Evolutionary conservation across 2,113 vertebrate genomes (phyloP), one percentile per base, ranked within the genome.

Genomic region (Rhagologus leucostigma): DNA sequence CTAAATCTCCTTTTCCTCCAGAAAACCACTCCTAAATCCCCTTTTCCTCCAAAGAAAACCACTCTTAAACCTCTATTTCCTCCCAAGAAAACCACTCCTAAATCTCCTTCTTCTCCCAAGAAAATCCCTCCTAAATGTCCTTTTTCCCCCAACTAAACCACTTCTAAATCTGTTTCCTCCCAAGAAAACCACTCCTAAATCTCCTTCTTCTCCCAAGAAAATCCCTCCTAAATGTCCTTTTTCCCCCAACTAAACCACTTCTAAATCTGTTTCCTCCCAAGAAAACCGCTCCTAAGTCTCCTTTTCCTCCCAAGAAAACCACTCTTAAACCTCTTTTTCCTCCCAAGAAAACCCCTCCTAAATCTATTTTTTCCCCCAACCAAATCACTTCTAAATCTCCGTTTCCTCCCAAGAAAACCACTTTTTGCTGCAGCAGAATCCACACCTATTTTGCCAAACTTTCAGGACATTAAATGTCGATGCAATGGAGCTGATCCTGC

Each of bases 151-250:
- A 29, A 44, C 0, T 6, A 20, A 53, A 33, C 16, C 11, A 10
- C 6, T 19, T 9, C 5, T 6, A 50, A 46, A 11, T 23, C 30
- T n/a, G 9, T 37, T 57, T 50, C 37, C 29, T 17, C 37, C 29
- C 39, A 42, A 68, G 20, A n/a, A 71, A 76, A 50, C 1, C 8
- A 20, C 2, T 33, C 1, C 4, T 5, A 37, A 50, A 7, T 11
- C 46, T 37, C 0, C 6, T 20, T 9, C 4, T 41, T 12, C 90
- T 23, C 14, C 8, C 14, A 46, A 75, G 4, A 16, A 16, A 74
- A 35, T 5, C 3, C 30, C 0, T 46, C 6, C 11, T 10, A 30
- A 30, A 7, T 0, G 3, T 37, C 20, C 35, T 20, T 77, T 21
- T n/a, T 32, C n/a, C 13, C 10, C 17, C 33, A n/a, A 84, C 7